These are phyloP conservation scores for Marasmarcha lunaedactyla DNA, from an alignment of 2,888 invertebrate genomes.

Conservation along the genomic window DNA sequence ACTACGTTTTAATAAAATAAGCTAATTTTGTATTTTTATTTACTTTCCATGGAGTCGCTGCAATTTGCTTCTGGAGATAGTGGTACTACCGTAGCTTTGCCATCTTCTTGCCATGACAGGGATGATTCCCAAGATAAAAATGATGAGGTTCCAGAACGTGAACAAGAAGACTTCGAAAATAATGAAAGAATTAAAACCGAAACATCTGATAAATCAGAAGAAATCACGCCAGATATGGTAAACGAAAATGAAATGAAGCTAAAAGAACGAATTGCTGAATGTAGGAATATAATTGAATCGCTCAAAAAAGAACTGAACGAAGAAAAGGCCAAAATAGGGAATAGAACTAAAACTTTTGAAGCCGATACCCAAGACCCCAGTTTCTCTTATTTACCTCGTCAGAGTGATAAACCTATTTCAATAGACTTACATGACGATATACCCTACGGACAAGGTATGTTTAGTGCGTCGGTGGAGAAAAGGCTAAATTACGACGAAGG, in stretches of 20 bases:
- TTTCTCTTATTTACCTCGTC: background rate
- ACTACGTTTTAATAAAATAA: constrained; percentile 3
- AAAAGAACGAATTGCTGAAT: constrained; percentile 48
- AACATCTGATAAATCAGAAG: constrained; percentile 3
- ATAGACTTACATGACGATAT: constrained; percentile 11
- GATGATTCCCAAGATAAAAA: constrained; percentile 12
- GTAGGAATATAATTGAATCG: constrained; percentile 45
- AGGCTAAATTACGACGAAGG: constrained; percentile 46
- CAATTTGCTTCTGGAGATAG: constrained; percentile 37
- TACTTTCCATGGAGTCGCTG: constrained; percentile 25
- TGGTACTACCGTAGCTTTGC: constrained; percentile 10
- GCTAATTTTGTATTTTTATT: constrained; percentile 5
- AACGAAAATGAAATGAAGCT: constrained; percentile 43
- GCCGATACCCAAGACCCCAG: background rate
- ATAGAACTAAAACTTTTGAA: constrained; percentile 16
- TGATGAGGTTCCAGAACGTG: constrained; percentile 10
- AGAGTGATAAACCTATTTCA: constrained; percentile 10
- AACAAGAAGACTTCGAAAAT: constrained; percentile 5
- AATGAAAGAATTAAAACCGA: no score
- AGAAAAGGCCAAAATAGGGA: constrained; percentile 44
- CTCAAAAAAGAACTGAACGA: constrained; percentile 45
- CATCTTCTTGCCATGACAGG: constrained; percentile 17
- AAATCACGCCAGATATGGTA: constrained; percentile 26
- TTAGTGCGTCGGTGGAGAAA: constrained; percentile 35
- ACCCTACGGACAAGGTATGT: constrained; percentile 21